phyloP scores from a whole-genome alignment of 2,888 invertebrate species.

The Noctua pronuba region DNA sequence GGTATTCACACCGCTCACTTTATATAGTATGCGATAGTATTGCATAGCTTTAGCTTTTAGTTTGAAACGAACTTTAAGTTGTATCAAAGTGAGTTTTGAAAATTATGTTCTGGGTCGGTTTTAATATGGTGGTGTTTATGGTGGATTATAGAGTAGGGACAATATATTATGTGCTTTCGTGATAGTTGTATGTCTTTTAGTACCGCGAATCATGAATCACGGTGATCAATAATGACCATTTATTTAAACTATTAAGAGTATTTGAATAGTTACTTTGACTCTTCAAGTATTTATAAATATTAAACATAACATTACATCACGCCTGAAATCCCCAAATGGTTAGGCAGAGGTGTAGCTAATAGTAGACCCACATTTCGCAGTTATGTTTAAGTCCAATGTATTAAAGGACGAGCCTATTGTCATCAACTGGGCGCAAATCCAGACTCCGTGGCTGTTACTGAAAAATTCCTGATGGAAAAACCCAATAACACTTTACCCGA shows the following conservation, averaged over 20 bases:
- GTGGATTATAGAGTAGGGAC: not conserved
- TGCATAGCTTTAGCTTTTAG: slow-evolving; percentile 56
- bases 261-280: not conserved
- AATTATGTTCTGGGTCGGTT: not conserved
- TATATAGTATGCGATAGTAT: slow-evolving; percentile 43
- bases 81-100: slow-evolving; percentile 43
- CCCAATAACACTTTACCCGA: not conserved
- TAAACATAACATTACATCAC: not conserved
- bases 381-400: too few relatives aligned
- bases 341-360: too few relatives aligned
- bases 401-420: too few relatives aligned
- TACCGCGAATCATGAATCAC: not conserved
- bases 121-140: slow-evolving; percentile 6
- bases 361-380: too few relatives aligned
- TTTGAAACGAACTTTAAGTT: slow-evolving; percentile 45
- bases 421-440: too few relatives aligned
- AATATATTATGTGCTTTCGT: not conserved
- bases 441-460: too few relatives aligned
- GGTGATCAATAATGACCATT: not conserved
- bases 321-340: not conserved
- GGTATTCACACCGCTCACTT: slow-evolving; percentile 52
- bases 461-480: not conserved
- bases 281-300: not conserved
- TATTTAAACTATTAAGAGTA: not conserved
- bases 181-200: not conserved